A percentile compares a stretch with the other conserved stretches of the same genome.
Evolutionary conservation across 1,140 invertebrate species (phyloP).

Genomic region (Melanaphis sacchari): DNA sequence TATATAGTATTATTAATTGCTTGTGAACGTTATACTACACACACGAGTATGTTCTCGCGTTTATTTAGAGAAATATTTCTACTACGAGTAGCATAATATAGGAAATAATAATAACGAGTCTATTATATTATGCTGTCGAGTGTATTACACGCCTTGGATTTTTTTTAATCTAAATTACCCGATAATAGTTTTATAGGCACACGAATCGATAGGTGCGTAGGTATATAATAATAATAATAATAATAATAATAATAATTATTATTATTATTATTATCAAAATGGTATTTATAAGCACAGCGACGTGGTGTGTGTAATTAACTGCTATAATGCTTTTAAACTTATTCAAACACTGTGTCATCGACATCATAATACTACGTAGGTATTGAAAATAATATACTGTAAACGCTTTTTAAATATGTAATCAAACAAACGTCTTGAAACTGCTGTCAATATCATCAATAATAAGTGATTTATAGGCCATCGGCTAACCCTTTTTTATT

Average conservation of each 20-base stretch:
- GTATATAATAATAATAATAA: not conserved
- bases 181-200: not conserved
- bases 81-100: not conserved
- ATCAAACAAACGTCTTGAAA: not conserved
- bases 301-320: not conserved
- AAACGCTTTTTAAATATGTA: not conserved
- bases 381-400: not conserved
- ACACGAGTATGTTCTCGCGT: not conserved
- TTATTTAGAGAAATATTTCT: not conserved
- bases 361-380: not conserved
- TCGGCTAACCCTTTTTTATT: not conserved
- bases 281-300: not conserved
- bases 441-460: not conserved
- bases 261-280: too few species aligned
- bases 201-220: not conserved
- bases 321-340: not conserved
- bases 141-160: not conserved
- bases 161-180: constrained; percentile 23
- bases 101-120: not conserved
- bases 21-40: not conserved
- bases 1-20: not conserved
- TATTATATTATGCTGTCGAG: not conserved
- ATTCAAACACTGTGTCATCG: not conserved
- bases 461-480: not conserved
- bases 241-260: too few species aligned